phyloP scores from a whole-genome alignment of 2,113 vertebrate genomes.

The Arothron firmamentum region DNA sequence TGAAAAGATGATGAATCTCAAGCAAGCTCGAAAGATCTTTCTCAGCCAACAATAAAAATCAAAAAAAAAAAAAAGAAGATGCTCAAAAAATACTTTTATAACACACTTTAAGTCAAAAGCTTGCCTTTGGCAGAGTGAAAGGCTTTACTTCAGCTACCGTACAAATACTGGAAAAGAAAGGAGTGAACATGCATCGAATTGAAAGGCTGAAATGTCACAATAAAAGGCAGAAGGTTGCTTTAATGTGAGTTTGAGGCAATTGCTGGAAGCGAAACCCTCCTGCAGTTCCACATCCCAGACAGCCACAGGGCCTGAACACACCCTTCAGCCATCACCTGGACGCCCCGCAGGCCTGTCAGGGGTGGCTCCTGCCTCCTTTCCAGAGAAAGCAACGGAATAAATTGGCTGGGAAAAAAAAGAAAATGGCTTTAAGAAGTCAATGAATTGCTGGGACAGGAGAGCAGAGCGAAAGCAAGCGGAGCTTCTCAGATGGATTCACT shows the following conservation, averaged over 20 bases:
- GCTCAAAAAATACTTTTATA: no score
- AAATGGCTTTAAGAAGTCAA: constrained; percentile 12
- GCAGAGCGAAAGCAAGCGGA: constrained; percentile 27
- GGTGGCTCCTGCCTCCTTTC: constrained; percentile 41
- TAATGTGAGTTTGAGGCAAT: constrained; percentile 9
- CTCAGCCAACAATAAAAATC: no score
- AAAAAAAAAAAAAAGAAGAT: no score
- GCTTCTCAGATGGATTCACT: constrained; percentile 20
- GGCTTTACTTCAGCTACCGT: no score
- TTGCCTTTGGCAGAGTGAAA: constrained; percentile 2
- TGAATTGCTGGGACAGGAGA: neutral
- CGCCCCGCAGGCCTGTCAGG: constrained; percentile 50
- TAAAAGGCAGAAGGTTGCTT: constrained; percentile 19
- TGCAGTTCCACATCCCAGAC: constrained; percentile 10
- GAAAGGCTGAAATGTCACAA: constrained; percentile 12
- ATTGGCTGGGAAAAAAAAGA: constrained; percentile 19
- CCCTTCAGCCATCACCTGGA: constrained; percentile 45
- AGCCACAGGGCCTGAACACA: constrained; percentile 48
- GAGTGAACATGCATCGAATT: neutral
- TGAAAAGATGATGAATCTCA: no score
- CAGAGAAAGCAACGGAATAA: constrained; percentile 44
- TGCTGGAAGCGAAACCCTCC: constrained; percentile 13
- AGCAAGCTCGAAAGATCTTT: no score
- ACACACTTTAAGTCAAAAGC: no score
- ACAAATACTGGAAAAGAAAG: neutral